These are phyloP conservation scores for Hemaris fuciformis DNA, from an alignment of 2,888 invertebrate species.

Conservation along the genomic window DNA sequence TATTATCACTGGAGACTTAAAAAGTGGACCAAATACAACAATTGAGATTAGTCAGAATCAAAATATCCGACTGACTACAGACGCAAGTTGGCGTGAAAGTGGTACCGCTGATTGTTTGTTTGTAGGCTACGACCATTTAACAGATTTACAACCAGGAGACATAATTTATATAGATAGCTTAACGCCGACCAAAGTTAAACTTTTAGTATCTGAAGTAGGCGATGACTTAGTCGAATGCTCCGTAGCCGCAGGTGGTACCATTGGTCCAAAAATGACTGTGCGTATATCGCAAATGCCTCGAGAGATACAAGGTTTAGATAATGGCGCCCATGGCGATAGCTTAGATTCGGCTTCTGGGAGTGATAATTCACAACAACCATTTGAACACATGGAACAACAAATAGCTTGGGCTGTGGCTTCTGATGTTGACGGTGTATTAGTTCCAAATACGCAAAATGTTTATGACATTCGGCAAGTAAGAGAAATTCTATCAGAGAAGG, in stretches of 20 bases:
- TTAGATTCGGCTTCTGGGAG: conserved; percentile 56
- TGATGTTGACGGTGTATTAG: conserved; percentile 68
- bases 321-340: conserved; percentile 68
- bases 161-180: conserved; percentile 72
- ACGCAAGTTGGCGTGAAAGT: conserved; percentile 76
- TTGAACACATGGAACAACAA: conserved; percentile 83
- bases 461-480: conserved; percentile 56
- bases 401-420: conserved; percentile 67
- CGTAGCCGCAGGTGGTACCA: conserved; percentile 75
- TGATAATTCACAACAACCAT: conserved; percentile 85
- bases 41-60: conserved; percentile 59
- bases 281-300: conserved; percentile 75
- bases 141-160: conserved; percentile 75
- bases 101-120: conserved; percentile 80
- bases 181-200: conserved; percentile 58
- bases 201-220: conserved; percentile 60
- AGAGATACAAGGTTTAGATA: conserved; percentile 56
- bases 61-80: conserved; percentile 73
- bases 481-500: conserved; percentile 58
- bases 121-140: conserved; percentile 77
- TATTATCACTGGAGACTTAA: conserved; percentile 68
- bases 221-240: conserved; percentile 76
- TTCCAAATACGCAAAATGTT: conserved; percentile 55
- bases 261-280: conserved; percentile 77
- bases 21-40: conserved; percentile 58